phyloP scores from a whole-genome alignment of 2,888 invertebrate genomes.

The Homarus gammarus region DNA sequence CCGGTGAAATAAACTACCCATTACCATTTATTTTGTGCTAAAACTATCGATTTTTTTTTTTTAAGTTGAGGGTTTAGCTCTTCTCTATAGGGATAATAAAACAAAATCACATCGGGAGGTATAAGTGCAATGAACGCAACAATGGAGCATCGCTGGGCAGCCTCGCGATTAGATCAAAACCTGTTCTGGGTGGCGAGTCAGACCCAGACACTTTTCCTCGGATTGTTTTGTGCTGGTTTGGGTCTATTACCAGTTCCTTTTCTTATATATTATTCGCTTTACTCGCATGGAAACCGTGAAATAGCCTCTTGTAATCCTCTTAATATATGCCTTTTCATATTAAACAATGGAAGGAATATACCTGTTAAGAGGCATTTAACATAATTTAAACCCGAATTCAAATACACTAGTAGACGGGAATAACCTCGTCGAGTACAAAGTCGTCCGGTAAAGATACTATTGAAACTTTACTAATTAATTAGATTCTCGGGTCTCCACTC shows the following conservation, averaged over 20 bases:
- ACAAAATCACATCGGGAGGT: neutral
- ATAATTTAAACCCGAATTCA: neutral
- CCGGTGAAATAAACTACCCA: too few relatives aligned
- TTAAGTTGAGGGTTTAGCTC: neutral
- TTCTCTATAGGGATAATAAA: neutral
- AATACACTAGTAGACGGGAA: neutral
- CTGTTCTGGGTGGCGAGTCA: slow-evolving; percentile 48
- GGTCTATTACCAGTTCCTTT: neutral
- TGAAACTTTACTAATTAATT: neutral
- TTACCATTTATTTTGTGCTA: too few relatives aligned
- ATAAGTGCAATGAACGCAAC: neutral
- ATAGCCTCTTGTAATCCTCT: too few relatives aligned
- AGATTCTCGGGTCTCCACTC: neutral
- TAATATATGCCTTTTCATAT: too few relatives aligned
- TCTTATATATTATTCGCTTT: neutral
- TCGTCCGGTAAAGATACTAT: neutral
- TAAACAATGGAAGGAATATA: too few relatives aligned
- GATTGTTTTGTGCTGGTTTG: slow-evolving; percentile 8
- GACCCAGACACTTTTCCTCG: slow-evolving; percentile 13
- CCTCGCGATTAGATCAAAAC: slow-evolving; percentile 42
- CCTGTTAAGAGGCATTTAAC: neutral
- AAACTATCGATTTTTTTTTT: too few relatives aligned
- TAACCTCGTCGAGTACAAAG: neutral
- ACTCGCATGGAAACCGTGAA: too few relatives aligned
- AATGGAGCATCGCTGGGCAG: neutral